phyloP scores from a whole-genome alignment of 2,797 vertebrate species.

The Darevskia nairensis region DNA sequence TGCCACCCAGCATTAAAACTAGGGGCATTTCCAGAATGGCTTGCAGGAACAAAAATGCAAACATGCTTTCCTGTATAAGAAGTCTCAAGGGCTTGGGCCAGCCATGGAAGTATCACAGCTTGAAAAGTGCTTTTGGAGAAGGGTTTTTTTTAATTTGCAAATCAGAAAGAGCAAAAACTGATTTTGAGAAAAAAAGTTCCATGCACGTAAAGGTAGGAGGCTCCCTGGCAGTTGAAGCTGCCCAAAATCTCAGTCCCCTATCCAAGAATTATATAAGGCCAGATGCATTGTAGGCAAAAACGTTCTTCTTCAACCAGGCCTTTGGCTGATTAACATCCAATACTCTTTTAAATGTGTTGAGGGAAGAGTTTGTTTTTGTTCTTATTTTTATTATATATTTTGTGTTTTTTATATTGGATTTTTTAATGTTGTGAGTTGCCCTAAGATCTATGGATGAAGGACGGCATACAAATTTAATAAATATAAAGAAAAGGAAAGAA shows the following conservation, averaged over 20 bases:
- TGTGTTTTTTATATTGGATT: too few species aligned
- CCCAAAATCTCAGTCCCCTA: background rate
- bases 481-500: background rate
- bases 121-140: background rate
- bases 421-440: too few species aligned
- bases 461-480: too few species aligned
- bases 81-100: too few species aligned
- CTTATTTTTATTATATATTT: too few species aligned
- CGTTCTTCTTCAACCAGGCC: too few species aligned
- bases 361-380: too few species aligned
- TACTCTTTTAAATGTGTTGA: too few species aligned
- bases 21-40: background rate
- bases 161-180: background rate
- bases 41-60: background rate
- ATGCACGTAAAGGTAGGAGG: background rate
- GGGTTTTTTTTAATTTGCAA: background rate
- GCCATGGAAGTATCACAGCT: background rate
- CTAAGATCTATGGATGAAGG: too few species aligned
- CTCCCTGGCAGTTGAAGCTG: background rate
- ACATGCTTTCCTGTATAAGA: background rate
- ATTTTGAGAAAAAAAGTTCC: background rate
- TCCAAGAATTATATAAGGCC: too few species aligned
- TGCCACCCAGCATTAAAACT: background rate
- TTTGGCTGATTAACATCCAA: too few species aligned
- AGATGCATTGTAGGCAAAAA: too few species aligned